These are phyloP conservation scores for Agrochola litura DNA, from an alignment of 2,888 invertebrate species.

Conservation along the genomic window DNA sequence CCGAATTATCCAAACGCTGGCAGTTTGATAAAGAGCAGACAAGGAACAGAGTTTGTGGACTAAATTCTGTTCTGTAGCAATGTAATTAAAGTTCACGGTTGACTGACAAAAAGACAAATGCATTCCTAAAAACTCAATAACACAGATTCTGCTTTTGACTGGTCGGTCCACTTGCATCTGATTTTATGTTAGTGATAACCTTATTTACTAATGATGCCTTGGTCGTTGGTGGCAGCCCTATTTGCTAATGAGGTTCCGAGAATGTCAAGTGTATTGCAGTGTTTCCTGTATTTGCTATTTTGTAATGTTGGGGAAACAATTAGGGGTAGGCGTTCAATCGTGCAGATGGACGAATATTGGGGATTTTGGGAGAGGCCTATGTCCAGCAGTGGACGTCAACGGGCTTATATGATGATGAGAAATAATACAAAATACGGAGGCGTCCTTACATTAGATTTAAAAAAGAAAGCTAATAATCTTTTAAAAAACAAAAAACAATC, in stretches of 20 bases:
- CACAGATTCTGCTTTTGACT: neutral
- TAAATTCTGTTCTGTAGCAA: conserved; percentile 13
- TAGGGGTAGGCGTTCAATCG: neutral
- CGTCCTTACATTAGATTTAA: neutral
- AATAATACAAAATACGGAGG: neutral
- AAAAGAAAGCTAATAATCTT: neutral
- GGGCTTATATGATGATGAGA: neutral
- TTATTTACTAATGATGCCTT: conserved; percentile 40
- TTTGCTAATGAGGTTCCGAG: conserved; percentile 30
- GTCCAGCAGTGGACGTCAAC: neutral
- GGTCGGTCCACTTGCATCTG: neutral
- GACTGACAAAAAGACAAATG: neutral
- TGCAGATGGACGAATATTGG: neutral
- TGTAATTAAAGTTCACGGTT: neutral
- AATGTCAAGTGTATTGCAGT: conserved; percentile 29
- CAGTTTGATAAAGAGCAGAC: conserved; percentile 32
- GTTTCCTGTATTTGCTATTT: conserved; percentile 15
- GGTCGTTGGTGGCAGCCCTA: conserved; percentile 6
- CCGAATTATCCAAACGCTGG: neutral
- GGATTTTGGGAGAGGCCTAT: too few species aligned
- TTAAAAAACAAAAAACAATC: too few species aligned
- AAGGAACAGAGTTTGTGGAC: conserved; percentile 14
- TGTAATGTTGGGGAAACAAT: conserved; percentile 11
- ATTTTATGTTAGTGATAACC: conserved; percentile 3
- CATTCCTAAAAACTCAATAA: neutral